Base-by-base conservation (phyloP, 2,113 vertebrate genomes). In the Turdus rufiventris region DNA sequence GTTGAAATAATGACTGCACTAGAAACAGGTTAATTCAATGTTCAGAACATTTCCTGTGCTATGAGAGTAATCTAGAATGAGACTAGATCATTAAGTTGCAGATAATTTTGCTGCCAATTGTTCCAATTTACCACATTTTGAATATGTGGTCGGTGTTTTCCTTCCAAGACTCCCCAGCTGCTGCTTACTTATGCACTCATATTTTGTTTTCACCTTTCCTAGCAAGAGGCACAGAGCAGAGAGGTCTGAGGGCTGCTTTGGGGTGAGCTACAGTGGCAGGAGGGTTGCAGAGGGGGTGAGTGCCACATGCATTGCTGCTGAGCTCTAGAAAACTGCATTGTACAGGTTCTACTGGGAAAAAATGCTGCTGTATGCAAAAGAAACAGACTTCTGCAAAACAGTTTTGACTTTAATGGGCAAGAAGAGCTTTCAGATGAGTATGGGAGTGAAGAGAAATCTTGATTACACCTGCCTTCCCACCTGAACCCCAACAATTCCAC, bases 391-490 rank as follows among this genome's bases (percentile, higher is more conserved):
- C 45, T 83, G 75, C 24, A 89, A 96, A 95, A 83, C 24, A 88
- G 51, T 83, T 96, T 89, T 93, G 56, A 72, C 56, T 82, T 93
- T 61, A 92, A 68, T 38, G 70, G 43, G 48, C 89, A 94, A 94
- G 61, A 96, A 94, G 85, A 96, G 24, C 19, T 87, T 91, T 91
- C 76, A 83, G 93, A 89, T 57, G 68, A 89, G 61, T n/a, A 85
- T 6, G 42, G 40, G 43, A 72, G 34, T 13, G 3, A 17, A 70
- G 24, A 72, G 58, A 95, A 82, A 60, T 47, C 45, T 83, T 50
- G 38, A 31, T 38, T 88, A 74, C 62, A 83, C 18, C 61, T 78
- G 77, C 47, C 54, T 79, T 92, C 33, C 31, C 2, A 47, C 36
- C 58, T 88, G 54, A 94, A 91, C 43, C 57, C 5, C 1, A 2